phyloP scores from a whole-genome alignment of 2,888 invertebrate genomes.

The Trichogramma dendrolimi region DNA sequence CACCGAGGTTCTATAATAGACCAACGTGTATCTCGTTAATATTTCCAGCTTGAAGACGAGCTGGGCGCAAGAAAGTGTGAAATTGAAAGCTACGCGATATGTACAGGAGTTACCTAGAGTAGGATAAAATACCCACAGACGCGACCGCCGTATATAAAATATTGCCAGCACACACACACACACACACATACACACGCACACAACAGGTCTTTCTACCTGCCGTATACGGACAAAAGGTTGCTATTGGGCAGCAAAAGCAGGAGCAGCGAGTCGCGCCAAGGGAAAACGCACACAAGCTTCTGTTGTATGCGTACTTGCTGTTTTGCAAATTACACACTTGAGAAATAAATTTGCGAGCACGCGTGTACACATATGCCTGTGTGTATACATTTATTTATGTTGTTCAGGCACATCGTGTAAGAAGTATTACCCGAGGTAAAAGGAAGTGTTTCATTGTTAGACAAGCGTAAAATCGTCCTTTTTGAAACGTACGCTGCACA shows the following conservation, averaged over 20 bases:
- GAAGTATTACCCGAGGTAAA: not conserved
- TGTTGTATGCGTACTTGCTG: not conserved
- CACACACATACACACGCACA: not conserved
- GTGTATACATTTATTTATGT: not conserved
- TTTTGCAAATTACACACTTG: slow-evolving; percentile 17
- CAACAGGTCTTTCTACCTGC: slow-evolving; percentile 4
- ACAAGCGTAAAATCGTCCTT: slow-evolving; percentile 18
- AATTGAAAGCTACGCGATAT: slow-evolving; percentile 17
- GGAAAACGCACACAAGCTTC: too few species aligned
- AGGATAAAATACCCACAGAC: not conserved
- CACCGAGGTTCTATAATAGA: too few species aligned
- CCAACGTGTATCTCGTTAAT: too few species aligned
- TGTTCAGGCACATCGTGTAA: not conserved
- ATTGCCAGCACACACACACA: too few species aligned
- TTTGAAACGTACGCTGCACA: not conserved
- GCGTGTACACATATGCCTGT: not conserved
- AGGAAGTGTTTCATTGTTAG: slow-evolving; percentile 9
- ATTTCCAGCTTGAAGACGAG: not conserved
- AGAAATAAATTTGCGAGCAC: not conserved
- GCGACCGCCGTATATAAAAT: not conserved
- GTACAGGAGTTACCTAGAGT: not conserved
- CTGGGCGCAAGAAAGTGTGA: slow-evolving; percentile 12
- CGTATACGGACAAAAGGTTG: slow-evolving; percentile 12
- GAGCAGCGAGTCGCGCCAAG: not conserved
- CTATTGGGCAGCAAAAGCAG: slow-evolving; percentile 6